A percentile compares a stretch with the other conserved stretches of the same genome.
phyloP scores from a whole-genome alignment of 2,888 invertebrate genomes.

The Bedellia somnulentella region DNA sequence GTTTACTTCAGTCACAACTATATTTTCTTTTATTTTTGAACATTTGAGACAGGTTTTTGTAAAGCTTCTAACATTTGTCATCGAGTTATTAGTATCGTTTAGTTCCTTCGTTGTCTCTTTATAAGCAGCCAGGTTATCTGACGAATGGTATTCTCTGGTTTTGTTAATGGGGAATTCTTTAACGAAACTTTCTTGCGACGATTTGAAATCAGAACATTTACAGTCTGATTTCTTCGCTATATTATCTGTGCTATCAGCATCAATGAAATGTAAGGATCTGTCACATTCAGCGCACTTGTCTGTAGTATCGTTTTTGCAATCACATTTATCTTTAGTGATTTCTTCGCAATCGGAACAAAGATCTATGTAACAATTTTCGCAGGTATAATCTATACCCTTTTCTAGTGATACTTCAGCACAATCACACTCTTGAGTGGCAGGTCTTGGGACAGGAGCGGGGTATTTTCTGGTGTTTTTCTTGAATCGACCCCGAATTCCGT shows the following conservation, averaged over 20 bases:
- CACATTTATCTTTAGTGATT: conserved; percentile 22
- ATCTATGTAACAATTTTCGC: conserved; percentile 44
- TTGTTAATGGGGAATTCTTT: conserved; percentile 39
- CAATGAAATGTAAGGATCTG: conserved; percentile 39
- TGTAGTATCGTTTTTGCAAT: conserved; percentile 17
- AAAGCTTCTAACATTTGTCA: conserved; percentile 31
- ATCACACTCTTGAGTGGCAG: conserved; percentile 34
- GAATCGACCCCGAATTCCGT: conserved; percentile 59
- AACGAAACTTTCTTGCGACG: conserved; percentile 48
- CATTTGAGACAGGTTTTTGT: conserved; percentile 51
- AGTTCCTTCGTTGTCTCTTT: conserved; percentile 30
- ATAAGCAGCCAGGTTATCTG: conserved; percentile 45
- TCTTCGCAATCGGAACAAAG: conserved; percentile 45
- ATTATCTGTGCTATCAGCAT: conserved; percentile 38
- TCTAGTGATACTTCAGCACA: conserved; percentile 37
- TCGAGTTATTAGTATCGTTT: conserved; percentile 33
- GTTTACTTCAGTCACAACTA: conserved; percentile 31
- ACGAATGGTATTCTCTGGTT: conserved; percentile 46
- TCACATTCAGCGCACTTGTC: conserved; percentile 48
- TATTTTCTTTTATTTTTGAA: conserved; percentile 53
- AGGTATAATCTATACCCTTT: conserved; percentile 45
- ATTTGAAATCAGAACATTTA: conserved; percentile 47
- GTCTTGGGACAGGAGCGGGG: conserved; percentile 24
- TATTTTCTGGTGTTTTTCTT: conserved; percentile 59
- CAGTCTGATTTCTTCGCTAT: conserved; percentile 36